Evolutionary conservation across 2,113 vertebrate species (phyloP).

Genomic region (Boulengeromyrus knoepffleri): DNA sequence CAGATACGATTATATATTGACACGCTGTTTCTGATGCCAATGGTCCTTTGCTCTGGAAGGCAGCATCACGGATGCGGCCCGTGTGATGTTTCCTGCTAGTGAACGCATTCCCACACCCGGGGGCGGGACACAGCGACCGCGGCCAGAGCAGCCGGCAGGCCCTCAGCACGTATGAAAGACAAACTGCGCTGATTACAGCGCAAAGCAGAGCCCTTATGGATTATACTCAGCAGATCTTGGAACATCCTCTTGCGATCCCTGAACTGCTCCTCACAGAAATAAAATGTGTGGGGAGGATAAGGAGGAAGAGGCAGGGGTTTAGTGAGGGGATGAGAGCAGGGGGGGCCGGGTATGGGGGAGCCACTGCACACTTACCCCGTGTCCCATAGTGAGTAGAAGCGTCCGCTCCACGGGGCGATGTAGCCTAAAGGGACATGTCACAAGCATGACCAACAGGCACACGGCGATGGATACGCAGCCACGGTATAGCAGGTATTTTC

Average conservation of each 20-base stretch:
- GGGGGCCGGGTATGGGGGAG: background rate
- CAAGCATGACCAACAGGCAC: background rate
- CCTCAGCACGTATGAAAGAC: background rate
- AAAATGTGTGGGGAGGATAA: background rate
- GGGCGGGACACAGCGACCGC: background rate
- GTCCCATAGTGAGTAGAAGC: conserved; percentile 97
- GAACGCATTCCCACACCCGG: background rate
- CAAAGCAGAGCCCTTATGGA: background rate
- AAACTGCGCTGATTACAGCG: background rate
- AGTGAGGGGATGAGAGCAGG: background rate
- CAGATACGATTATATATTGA: background rate
- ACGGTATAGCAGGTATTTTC: background rate
- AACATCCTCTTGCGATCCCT: background rate
- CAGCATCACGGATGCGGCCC: background rate
- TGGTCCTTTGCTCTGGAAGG: background rate
- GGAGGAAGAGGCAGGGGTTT: background rate
- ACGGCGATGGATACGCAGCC: background rate
- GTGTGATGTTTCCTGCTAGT: background rate
- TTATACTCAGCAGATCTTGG: background rate
- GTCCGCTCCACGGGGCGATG: conserved; percentile 97
- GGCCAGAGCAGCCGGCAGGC: background rate
- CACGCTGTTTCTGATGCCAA: background rate
- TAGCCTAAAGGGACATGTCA: conserved; percentile 67
- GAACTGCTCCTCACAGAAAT: background rate
- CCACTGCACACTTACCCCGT: conserved; percentile 76